Evolutionary conservation across 2,888 invertebrate species (phyloP), one percentile per base, ranked within the genome.

Genomic region (Cryptophagus acutangulus): DNA sequence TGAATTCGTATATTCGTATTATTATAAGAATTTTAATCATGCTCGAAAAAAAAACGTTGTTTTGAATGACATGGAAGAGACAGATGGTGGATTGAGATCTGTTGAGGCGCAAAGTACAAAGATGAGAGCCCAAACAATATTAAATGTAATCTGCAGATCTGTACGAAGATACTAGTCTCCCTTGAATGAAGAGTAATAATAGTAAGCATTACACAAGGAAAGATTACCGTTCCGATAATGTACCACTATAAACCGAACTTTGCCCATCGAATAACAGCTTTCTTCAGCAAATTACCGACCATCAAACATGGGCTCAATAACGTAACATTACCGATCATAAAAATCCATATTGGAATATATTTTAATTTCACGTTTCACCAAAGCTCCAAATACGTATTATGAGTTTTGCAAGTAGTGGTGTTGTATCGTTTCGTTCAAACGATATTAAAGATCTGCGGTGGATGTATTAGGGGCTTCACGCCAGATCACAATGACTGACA

Each of bases 401-500:
- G 24, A 6, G 6, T n/a, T 20, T n/a, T 20, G 6, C 24, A 8
- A 8, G 24, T 20, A 6, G 24, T 20, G 6, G 24, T 6, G 6
- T 20, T 20, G 6, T 20, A 8, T 20, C 24, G n/a, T 6, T 20
- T n/a, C n/a, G n/a, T 20, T n/a, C n/a, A 20, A 20, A 20, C n/a
- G 24, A 8, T 20, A 8, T 20, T 20, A 20, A 6, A n/a, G 6
- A 6, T 20, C 6, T 31, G 31, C 15, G 31, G 14, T 6, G 8
- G 31, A 31, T n/a, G 15, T 16, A 26, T 26, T 26, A 3, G 26
- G 31, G 46, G 43, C 43, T 45, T 45, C 42, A 45, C 45, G 45
- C 45, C 45, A 45, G 43, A 62, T 65, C 63, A 64, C 65, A 64
- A 64, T 69, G 66, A 68, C 60, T 66, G 69, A 69, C 70, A 66